Base-by-base conservation (phyloP, 2,113 vertebrate species). In the Cyanoramphus novaezelandiae region DNA sequence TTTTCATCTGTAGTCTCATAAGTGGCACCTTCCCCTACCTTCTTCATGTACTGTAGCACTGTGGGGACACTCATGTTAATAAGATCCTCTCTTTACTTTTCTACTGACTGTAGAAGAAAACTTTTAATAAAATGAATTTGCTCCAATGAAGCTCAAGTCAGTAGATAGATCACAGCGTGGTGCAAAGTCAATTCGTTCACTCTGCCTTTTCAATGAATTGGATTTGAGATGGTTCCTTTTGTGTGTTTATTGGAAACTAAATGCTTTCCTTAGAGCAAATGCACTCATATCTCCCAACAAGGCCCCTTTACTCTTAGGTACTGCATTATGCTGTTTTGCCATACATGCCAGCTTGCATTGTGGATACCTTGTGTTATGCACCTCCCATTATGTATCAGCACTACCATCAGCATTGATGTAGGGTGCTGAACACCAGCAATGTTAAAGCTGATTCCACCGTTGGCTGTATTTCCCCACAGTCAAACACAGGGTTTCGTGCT, bases 381-480 rank as follows among this genome's bases (percentile, higher is more conserved):
- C 62, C 23, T 25, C 50, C 18, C 64, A 29, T 6, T 0, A 0
- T 1, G 20, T 25, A 39, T 41, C n/a, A 47, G 25, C 23, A 39
- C 13, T 28, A 13, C 4, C 20, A 14, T 19, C 62, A 50, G 3
- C 23, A 27, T 3, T 33, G 31, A 13, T 20, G 65, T 13, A 41
- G 19, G 9, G 4, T 1, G 1, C 13, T 67, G 31, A 29, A 29
- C n/a, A 53, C 17, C 65, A 71, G 6, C 43, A 71, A 37, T 24
- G 43, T 9, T 35, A 85, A 27, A 90, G 19, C 17, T 60, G 14
- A 39, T 41, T 52, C 4, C 14, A 49, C 18, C 13, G 14, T 9
- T 37, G 13, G 19, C 4, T 87, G 3, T 10, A 69, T 90, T 87
- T 43, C 25, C 19, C 24, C 7, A 21, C 8, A 6, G 1, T n/a